A percentile compares a stretch with the other conserved stretches of the same genome.
These are phyloP conservation scores for Lepidocolaptes lacrymiger DNA, from an alignment of 2,797 vertebrate species.

Conservation along the genomic window DNA sequence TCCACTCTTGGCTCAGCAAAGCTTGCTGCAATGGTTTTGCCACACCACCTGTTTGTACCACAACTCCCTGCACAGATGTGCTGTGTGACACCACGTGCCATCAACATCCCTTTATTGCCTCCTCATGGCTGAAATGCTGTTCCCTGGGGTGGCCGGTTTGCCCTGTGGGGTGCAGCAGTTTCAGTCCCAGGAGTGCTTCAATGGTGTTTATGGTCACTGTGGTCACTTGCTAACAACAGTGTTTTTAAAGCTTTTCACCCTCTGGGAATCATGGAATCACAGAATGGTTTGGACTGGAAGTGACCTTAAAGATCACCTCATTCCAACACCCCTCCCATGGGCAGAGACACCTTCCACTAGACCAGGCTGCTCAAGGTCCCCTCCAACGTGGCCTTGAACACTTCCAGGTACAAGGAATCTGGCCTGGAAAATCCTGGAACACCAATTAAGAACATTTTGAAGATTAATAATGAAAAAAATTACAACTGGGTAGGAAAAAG, in stretches of 20 bases:
- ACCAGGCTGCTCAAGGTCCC: neutral
- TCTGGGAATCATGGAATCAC: neutral
- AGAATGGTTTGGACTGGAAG: neutral
- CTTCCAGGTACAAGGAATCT: too few species aligned
- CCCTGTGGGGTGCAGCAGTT: neutral
- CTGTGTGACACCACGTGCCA: neutral
- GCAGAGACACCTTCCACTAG: neutral
- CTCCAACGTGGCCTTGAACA: neutral
- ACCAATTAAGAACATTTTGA: neutral
- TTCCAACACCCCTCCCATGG: rapidly evolving
- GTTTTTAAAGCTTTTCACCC: neutral
- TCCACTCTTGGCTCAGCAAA: neutral
- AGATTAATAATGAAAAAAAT: neutral
- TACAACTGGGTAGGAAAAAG: neutral
- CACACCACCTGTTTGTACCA: neutral
- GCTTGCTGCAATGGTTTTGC: neutral
- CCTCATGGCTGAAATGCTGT: neutral
- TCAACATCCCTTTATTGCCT: neutral
- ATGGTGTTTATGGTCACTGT: rapidly evolving
- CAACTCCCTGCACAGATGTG: neutral
- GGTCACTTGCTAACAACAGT: neutral
- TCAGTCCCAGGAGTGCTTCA: neutral
- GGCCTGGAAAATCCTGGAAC: neutral
- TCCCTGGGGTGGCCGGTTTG: neutral
- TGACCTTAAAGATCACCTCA: neutral